Evolutionary conservation across 1,140 invertebrate genomes (phyloP).

Genomic region (Drosophila tani): DNA sequence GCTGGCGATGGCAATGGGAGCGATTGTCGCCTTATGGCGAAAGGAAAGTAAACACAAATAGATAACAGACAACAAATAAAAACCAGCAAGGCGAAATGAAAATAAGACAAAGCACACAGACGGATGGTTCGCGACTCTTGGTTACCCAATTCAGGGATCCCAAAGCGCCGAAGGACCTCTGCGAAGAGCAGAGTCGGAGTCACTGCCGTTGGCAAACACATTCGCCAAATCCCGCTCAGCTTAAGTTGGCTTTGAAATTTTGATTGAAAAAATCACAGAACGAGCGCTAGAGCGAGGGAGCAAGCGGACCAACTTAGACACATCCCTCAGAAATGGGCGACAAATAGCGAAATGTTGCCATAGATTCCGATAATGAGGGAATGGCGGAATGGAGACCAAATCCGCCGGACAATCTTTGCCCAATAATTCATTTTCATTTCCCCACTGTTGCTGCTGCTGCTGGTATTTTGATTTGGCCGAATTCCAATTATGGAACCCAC

Average conservation of each 20-base stretch:
- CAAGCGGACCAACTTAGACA: constrained; percentile 48
- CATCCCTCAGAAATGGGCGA: constrained; percentile 56
- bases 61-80: constrained; percentile 81
- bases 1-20: constrained; percentile 53
- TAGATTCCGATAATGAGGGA: constrained; percentile 67
- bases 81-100: constrained; percentile 72
- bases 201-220: constrained; percentile 60
- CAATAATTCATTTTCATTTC: constrained; percentile 70
- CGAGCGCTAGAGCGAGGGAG: constrained; percentile 11
- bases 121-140: constrained; percentile 58
- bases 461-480: constrained; percentile 70
- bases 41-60: constrained; percentile 77
- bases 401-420: constrained; percentile 53
- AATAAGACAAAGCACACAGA: constrained; percentile 80
- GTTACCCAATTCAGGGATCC: constrained; percentile 39
- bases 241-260: constrained; percentile 82
- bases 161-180: constrained; percentile 36
- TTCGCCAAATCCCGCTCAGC: constrained; percentile 75
- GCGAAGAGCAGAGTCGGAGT: constrained; percentile 3
- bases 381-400: constrained; percentile 8
- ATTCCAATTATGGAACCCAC: constrained; percentile 51
- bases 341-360: constrained; percentile 75
- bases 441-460: constrained; percentile 30
- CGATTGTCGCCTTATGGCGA: constrained; percentile 80
- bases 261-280: constrained; percentile 81